Conservation (phyloP, 2,797 vertebrate genomes). For the Rousettus madagascariensis region DNA sequence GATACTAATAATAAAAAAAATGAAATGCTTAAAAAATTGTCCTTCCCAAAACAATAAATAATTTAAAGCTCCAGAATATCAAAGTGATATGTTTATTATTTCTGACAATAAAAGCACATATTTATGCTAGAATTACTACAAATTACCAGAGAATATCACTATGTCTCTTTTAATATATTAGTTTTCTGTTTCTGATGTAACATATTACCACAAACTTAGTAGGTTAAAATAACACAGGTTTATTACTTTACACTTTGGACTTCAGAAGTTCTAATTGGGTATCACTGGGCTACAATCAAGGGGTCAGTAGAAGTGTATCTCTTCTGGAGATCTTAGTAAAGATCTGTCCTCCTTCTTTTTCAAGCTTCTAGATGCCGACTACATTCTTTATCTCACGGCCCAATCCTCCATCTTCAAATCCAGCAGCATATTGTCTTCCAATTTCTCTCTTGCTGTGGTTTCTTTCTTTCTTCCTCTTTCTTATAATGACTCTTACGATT, state of each 20-base stretch:
- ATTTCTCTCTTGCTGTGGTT: background rate
- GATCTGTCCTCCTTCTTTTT: background rate
- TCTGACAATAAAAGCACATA: background rate
- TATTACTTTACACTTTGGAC: background rate
- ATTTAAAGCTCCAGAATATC: no score
- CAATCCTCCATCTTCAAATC: background rate
- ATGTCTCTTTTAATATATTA: background rate
- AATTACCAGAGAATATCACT: background rate
- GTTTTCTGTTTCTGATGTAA: background rate
- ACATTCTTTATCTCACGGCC: background rate
- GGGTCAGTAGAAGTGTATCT: background rate
- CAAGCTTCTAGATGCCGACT: background rate
- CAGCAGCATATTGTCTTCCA: background rate
- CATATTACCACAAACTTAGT: background rate
- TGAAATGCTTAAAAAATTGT: no score
- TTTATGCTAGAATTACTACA: background rate
- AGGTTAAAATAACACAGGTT: background rate
- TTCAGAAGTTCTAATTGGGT: background rate
- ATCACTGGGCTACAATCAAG: background rate
- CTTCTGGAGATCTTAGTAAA: background rate
- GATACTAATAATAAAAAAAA: no score
- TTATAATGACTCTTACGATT: background rate
- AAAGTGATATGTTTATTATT: background rate
- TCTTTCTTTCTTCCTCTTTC: background rate
- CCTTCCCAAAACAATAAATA: no score